Conservation (phyloP, 2,888 invertebrate species). For the Eilema depressum region DNA sequence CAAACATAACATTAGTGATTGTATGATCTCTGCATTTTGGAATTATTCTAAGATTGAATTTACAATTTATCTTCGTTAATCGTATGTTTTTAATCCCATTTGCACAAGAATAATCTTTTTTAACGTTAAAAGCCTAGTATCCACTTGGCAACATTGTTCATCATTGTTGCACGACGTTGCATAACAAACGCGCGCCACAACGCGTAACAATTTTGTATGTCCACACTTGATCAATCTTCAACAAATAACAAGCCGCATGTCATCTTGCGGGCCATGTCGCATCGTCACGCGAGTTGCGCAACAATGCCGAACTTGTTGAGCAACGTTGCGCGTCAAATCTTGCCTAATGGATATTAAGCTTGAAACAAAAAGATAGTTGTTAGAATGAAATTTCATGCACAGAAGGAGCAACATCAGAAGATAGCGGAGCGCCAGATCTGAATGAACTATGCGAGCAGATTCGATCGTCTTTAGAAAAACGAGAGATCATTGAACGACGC, state of each 20-base stretch:
- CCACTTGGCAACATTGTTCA: no score
- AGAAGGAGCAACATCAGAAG: slow-evolving; percentile 82
- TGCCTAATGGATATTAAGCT: no score
- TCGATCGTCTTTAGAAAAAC: slow-evolving; percentile 90
- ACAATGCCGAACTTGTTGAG: neutral
- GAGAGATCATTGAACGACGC: slow-evolving; percentile 94
- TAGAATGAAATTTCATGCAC: neutral
- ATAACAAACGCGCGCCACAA: no score
- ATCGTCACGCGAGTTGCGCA: no score
- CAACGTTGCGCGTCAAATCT: neutral
- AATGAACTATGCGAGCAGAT: slow-evolving; percentile 92
- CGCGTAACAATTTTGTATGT: no score
- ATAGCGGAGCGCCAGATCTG: slow-evolving; percentile 85
- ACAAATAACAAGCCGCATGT: no score
- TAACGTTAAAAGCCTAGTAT: no score
- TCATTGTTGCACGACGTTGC: no score
- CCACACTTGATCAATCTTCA: no score
- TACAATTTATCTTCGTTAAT: neutral
- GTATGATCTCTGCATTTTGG: neutral
- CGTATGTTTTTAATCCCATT: neutral
- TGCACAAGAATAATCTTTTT: neutral
- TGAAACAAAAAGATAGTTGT: neutral
- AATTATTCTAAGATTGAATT: neutral
- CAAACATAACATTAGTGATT: neutral
- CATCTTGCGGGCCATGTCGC: no score